Evolutionary conservation across 2,888 invertebrate species (phyloP).

Genomic region (Onthophagus sagittarius): DNA sequence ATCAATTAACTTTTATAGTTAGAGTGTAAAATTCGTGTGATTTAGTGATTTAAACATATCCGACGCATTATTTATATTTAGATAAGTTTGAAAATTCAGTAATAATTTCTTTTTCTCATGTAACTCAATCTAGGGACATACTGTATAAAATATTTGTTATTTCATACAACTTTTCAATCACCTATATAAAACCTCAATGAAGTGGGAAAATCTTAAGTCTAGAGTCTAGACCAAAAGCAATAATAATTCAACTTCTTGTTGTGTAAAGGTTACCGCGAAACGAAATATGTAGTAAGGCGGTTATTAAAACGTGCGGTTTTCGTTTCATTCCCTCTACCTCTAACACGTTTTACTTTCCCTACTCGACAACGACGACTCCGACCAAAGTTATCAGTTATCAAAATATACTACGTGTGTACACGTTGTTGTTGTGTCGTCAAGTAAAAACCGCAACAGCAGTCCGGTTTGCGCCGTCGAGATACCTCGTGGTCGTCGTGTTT

Average conservation of each 20-base stretch:
- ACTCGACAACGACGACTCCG: constrained; percentile 19
- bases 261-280: not conserved
- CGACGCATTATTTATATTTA: too few species aligned
- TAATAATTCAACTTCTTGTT: not conserved
- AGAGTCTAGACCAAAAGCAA: not conserved
- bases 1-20: too few species aligned
- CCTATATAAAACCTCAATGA: not conserved
- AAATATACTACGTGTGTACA: constrained; percentile 10
- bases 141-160: too few species aligned
- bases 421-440: constrained; percentile 21
- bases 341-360: constrained; percentile 15
- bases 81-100: too few species aligned
- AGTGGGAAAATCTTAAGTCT: not conserved
- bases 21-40: too few species aligned
- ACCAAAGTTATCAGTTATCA: constrained; percentile 22
- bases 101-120: too few species aligned
- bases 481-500: constrained; percentile 4
- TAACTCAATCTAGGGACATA: too few species aligned
- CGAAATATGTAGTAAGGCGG: not conserved
- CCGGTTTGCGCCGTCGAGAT: constrained; percentile 2
- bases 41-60: too few species aligned
- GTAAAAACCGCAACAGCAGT: constrained; percentile 1
- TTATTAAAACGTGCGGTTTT: constrained; percentile 1
- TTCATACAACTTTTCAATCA: too few species aligned
- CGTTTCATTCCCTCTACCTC: constrained; percentile 18